A percentile compares a stretch with the other conserved stretches of the same genome.
Evolutionary conservation across 2,888 invertebrate genomes (phyloP).

Genomic region (Oligia strigilis): DNA sequence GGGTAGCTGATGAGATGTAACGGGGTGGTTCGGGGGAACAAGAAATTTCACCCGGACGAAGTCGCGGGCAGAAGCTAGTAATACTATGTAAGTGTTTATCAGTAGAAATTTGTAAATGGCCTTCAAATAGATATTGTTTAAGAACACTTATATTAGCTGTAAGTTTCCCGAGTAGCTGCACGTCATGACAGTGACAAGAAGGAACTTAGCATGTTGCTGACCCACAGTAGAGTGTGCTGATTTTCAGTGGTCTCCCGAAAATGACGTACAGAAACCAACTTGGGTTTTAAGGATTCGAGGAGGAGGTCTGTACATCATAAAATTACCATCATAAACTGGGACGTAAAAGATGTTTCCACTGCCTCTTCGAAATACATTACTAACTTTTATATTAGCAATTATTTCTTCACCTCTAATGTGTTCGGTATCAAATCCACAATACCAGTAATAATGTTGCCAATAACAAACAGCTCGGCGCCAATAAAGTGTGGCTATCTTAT

Average conservation of each 20-base stretch:
- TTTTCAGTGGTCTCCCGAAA: background rate
- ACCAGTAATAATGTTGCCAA: slow-evolving; percentile 49
- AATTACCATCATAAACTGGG: background rate
- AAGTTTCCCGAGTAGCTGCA: too few relatives aligned
- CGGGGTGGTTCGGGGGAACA: too few relatives aligned
- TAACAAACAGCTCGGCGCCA: slow-evolving; percentile 54
- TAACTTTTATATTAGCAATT: slow-evolving; percentile 31
- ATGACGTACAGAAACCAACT: background rate
- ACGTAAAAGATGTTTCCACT: background rate
- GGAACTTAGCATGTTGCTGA: too few relatives aligned
- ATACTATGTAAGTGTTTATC: too few relatives aligned
- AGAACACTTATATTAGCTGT: too few relatives aligned
- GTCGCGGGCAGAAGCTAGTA: too few relatives aligned
- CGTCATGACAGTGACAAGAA: too few relatives aligned
- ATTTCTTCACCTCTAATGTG: slow-evolving; percentile 41
- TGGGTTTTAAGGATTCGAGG: background rate
- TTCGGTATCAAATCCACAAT: slow-evolving; percentile 38
- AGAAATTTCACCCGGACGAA: too few relatives aligned
- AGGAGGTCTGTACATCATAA: background rate
- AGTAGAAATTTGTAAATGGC: too few relatives aligned
- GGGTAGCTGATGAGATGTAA: too few relatives aligned
- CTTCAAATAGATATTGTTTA: too few relatives aligned
- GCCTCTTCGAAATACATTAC: slow-evolving; percentile 30
- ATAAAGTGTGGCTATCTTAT: slow-evolving; percentile 55
- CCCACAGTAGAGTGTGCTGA: too few relatives aligned